Conservation (phyloP, 2,113 vertebrate genomes). For the Tympanuchus pallidicinctus region DNA sequence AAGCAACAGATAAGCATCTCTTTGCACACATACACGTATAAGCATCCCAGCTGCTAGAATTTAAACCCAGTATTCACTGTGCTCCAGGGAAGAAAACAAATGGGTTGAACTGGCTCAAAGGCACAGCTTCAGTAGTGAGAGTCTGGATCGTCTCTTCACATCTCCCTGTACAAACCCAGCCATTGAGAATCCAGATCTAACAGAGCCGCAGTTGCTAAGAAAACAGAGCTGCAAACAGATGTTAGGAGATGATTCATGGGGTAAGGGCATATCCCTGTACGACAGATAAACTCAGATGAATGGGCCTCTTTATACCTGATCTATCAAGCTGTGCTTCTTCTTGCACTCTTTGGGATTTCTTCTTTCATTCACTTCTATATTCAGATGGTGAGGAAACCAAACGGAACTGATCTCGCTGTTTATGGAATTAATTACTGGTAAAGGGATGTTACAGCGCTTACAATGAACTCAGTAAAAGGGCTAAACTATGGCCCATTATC, state of each 20-base stretch:
- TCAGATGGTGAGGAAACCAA: not conserved
- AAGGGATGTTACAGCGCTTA: not conserved
- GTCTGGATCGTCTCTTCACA: constrained; percentile 6
- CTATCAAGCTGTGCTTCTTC: constrained; percentile 41
- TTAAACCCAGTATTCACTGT: not conserved
- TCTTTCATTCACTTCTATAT: not conserved
- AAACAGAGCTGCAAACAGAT: constrained; percentile 67
- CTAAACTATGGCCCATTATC: constrained; percentile 13
- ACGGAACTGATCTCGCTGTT: not conserved
- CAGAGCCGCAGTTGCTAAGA: constrained; percentile 69
- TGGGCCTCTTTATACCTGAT: constrained; percentile 55
- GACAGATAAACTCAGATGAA: constrained; percentile 65
- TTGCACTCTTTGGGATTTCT: not conserved
- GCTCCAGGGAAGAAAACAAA: constrained; percentile 15
- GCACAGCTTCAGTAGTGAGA: not conserved
- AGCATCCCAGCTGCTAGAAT: constrained; percentile 31
- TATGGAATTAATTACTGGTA: constrained; percentile 54
- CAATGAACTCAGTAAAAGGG: not conserved
- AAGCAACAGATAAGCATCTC: constrained; percentile 42
- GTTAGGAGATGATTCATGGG: constrained; percentile 69
- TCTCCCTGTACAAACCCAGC: not conserved
- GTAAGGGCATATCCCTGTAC: constrained; percentile 24
- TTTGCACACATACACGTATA: not conserved
- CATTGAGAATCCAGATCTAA: constrained; percentile 62
- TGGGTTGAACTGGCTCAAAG: constrained; percentile 21